Evolutionary conservation across 2,113 vertebrate genomes (phyloP).

Genomic region (Oncorhynchus mykiss): DNA sequence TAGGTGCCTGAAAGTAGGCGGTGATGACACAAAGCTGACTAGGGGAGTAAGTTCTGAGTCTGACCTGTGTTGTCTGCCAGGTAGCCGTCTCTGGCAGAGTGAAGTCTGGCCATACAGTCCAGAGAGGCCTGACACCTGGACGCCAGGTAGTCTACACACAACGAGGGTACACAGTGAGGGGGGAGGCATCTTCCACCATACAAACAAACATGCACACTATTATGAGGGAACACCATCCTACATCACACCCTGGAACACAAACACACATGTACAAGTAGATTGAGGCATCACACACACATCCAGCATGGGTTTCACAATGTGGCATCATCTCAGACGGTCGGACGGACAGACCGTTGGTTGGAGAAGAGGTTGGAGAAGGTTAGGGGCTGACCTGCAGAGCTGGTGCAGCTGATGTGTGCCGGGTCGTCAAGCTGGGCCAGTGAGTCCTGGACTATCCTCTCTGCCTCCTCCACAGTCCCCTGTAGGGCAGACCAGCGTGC

Average conservation of each 20-base stretch:
- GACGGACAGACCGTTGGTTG: too few species aligned
- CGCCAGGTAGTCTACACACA: constrained; percentile 87
- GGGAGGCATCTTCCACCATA: not conserved
- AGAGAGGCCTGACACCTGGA: constrained; percentile 79
- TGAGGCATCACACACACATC: not conserved
- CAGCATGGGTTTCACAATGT: too few species aligned
- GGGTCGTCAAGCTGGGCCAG: constrained; percentile 85
- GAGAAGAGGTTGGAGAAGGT: too few species aligned
- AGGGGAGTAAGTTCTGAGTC: too few species aligned
- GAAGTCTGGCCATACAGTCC: constrained; percentile 77
- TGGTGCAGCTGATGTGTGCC: constrained; percentile 82
- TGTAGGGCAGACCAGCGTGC: constrained; percentile 77
- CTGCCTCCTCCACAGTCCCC: constrained; percentile 72
- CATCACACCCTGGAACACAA: not conserved
- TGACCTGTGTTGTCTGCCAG: constrained; percentile 72
- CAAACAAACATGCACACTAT: not conserved
- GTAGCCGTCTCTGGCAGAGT: constrained; percentile 69
- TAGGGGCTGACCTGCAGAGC: constrained; percentile 81
- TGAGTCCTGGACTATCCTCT: constrained; percentile 84
- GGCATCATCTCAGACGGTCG: too few species aligned
- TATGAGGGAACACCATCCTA: not conserved
- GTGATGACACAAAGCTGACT: too few species aligned
- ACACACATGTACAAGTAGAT: not conserved
- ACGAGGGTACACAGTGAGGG: not conserved
- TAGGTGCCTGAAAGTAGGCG: too few species aligned